Conservation (phyloP, 2,113 vertebrate species). For the Chiloscyllium plagiosum region DNA sequence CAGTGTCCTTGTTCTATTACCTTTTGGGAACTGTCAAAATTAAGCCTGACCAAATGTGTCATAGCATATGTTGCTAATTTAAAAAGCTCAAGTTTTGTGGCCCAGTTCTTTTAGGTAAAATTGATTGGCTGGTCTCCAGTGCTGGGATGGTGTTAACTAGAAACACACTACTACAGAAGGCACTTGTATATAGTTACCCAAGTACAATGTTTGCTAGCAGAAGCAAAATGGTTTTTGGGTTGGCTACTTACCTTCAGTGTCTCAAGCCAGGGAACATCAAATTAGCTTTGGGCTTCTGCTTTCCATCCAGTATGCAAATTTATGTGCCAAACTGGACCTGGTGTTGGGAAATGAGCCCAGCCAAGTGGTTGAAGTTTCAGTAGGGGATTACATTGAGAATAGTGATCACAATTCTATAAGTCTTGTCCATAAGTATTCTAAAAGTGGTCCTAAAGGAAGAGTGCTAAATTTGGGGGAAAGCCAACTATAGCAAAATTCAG, state of each 20-base stretch:
- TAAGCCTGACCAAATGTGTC: background rate
- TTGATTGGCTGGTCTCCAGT: background rate
- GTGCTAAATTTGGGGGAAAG: too few relatives aligned
- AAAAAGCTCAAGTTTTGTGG: background rate
- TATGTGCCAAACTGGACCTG: too few relatives aligned
- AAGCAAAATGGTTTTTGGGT: background rate
- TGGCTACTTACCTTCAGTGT: background rate
- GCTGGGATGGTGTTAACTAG: background rate
- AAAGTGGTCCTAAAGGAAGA: too few relatives aligned
- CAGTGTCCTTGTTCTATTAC: too few relatives aligned
- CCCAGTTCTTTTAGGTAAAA: background rate
- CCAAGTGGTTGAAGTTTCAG: too few relatives aligned
- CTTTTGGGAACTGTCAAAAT: background rate
- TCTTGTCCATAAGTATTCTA: too few relatives aligned
- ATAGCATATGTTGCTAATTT: background rate
- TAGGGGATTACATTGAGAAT: too few relatives aligned
- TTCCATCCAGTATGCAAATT: background rate
- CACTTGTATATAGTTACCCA: background rate
- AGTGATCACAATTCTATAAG: too few relatives aligned
- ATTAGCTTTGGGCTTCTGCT: background rate
- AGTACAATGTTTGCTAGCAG: background rate
- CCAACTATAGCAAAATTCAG: too few relatives aligned
- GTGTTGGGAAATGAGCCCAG: too few relatives aligned
- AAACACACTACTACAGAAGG: background rate
- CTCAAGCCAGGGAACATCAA: background rate